Evolutionary conservation across 2,888 invertebrate species (phyloP), one percentile per base, ranked within the genome.

Genomic region (Drosophila cracens): DNA sequence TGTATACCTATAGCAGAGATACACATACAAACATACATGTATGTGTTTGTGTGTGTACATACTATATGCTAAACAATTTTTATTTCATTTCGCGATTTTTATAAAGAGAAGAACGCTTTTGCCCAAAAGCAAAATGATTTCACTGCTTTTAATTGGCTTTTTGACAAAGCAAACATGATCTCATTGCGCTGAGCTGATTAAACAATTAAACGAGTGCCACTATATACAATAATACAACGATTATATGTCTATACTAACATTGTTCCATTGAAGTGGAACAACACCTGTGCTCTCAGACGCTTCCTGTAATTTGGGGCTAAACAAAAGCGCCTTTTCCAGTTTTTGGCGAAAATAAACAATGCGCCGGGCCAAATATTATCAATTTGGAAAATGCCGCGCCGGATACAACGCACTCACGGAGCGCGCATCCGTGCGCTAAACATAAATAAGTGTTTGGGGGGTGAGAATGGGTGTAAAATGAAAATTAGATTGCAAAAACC

Each of bases 121-220:
- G 60, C 54, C 70, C 49, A 62, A 62, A 46, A 59, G 69, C 66
- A 59, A 79, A 84, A 83, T 83, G 84, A 83, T 82, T 84, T 87
- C 89, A 84, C 82, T 88, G 52, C 52, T 61, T 71, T 81, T 60
- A 81, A 77, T 73, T 76, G 83, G 51, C 56, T 27, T 53, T 76
- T 79, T 86, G 89, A 76, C 84, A 76, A 79, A 66, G 33, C 53
- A 53, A 74, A 86, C 74, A 87, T 89, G 85, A 85, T 84, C 87
- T 89, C 87, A 85, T 87, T 83, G 66, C 59, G 54, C 43, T 53
- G 43, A 21, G 64, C 61, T 51, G 64, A 74, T 74, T 78, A 60
- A 74, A 74, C 66, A 49, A 61, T 72, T 77, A 65, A 57, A 27
- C 48, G 48, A 40, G 1, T 49, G n/a, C n/a, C 51, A 18, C 36